Evolutionary conservation across 2,888 invertebrate species (phyloP), one percentile per base, ranked within the genome.

Genomic region (Tenthredo notha): DNA sequence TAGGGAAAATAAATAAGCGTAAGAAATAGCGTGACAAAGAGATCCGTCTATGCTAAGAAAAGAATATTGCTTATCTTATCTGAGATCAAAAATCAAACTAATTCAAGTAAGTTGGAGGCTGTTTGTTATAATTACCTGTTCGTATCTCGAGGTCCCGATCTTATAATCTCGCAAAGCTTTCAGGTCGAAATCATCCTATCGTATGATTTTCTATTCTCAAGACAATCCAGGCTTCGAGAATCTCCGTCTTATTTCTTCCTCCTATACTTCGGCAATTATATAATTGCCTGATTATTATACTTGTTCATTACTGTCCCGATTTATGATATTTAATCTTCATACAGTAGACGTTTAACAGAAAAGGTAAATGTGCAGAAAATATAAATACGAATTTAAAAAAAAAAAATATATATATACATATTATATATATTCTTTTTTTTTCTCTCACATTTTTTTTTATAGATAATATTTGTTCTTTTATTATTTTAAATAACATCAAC

Each of bases 401-500:
- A 61, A 61, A 12, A n/a, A 12, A 47, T 47, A 12, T 43, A 47
- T 47, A 47, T 47, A 12, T 47, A 47, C 15, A 47, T 43, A 43
- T 12, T 43, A 12, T 43, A 47, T 47, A 47, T 47, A 47, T 47
- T 47, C 47, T 47, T 15, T 47, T 61, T 9, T 61, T 61, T 61
- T 61, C 21, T 10, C 25, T 61, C 2, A 21, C 3, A n/a, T n/a
- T n/a, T 25, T 61, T 25, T 61, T 61, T 9, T 78, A 82, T 82
- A 82, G 65, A 82, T 82, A 82, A 82, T 82, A 65, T 82, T 65
- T 50, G 37, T 50, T 78, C 54, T 37, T 50, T 78, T 78, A 78
- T 82, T 82, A 82, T 82, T 78, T 82, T 82, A 65, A 82, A 82
- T 82, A 82, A 82, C 82, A 82, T 82, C 82, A 82, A 82, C 82